phyloP scores from a whole-genome alignment of 2,888 invertebrate genomes.

The Ceriagrion tenellum region DNA sequence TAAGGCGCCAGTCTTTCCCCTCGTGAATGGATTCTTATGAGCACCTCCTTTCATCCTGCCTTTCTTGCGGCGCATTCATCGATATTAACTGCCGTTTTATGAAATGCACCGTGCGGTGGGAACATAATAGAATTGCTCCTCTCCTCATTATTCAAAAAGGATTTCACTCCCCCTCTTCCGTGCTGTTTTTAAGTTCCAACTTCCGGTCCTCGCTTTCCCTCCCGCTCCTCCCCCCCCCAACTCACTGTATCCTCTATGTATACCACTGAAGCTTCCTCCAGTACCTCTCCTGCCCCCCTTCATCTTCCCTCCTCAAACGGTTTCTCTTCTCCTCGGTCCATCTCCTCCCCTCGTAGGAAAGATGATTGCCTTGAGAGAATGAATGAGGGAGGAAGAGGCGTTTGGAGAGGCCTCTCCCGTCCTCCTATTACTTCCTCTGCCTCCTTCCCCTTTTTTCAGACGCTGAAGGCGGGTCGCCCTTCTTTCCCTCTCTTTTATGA shows the following conservation, averaged over 20 bases:
- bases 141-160: not conserved
- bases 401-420: not conserved
- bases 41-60: no score
- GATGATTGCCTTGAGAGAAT: not conserved
- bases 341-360: not conserved
- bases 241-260: no score
- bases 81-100: not conserved
- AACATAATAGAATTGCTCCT: conserved; percentile 11
- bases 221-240: not conserved
- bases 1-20: no score
- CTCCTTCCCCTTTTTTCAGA: not conserved
- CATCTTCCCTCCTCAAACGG: not conserved
- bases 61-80: not conserved
- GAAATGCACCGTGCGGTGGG: not conserved
- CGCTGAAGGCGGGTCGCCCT: no score
- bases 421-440: not conserved
- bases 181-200: no score
- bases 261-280: no score
- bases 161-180: not conserved
- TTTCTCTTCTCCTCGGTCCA: not conserved
- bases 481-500: no score
- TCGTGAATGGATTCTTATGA: no score
- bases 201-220: no score
- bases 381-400: not conserved
- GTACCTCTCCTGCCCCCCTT: not conserved